Conservation (phyloP, 53 echinoderm and acorn worm genomes). For the Luidia sarsii region DNA sequence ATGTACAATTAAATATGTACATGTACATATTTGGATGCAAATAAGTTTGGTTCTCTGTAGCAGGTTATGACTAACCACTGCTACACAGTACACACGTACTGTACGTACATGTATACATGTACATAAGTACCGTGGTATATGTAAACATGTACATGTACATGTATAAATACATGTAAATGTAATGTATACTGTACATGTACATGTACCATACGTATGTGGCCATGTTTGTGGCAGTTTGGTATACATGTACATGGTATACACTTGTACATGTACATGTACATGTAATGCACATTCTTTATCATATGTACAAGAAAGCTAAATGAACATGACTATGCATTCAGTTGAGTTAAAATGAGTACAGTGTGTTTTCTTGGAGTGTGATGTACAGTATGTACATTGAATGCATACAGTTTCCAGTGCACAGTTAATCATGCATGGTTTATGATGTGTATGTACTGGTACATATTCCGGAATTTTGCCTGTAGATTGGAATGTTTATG, state of each 20-base stretch:
- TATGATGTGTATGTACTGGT: not conserved
- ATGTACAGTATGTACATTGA: too few relatives aligned
- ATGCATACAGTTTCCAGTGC: too few relatives aligned
- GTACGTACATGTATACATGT: not conserved
- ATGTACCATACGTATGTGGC: constrained; percentile 2
- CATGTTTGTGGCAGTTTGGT: not conserved
- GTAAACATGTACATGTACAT: not conserved
- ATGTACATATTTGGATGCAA: too few relatives aligned
- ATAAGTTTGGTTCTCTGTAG: too few relatives aligned
- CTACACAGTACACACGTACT: too few relatives aligned
- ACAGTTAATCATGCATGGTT: too few relatives aligned
- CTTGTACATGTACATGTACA: constrained; percentile 12
- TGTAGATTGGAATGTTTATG: too few relatives aligned
- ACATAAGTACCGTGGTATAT: not conserved
- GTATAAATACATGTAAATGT: too few relatives aligned
- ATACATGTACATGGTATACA: not conserved
- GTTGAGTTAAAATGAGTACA: too few relatives aligned
- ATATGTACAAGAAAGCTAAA: not conserved
- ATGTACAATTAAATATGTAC: too few relatives aligned
- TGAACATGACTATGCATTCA: not conserved
- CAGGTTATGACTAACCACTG: too few relatives aligned
- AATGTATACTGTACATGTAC: constrained; percentile 5
- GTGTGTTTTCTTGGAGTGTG: too few relatives aligned
- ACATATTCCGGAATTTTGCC: not conserved
- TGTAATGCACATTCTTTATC: not conserved